Conservation (phyloP, 2,797 vertebrate species). For the Euphonia xanthogaster region DNA sequence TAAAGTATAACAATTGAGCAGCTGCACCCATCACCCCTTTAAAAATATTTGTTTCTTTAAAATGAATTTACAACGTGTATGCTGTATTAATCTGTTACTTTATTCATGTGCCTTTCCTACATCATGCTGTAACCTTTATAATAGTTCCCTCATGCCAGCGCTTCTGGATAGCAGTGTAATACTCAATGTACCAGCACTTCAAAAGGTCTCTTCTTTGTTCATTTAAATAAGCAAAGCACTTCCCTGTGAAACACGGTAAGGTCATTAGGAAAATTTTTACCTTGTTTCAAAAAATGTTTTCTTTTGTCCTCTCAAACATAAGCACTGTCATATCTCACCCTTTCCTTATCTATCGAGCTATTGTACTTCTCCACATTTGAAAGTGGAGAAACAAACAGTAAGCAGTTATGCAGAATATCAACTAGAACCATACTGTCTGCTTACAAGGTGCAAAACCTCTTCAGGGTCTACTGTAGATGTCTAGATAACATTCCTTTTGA, state of each 20-base stretch:
- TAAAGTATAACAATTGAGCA: neutral
- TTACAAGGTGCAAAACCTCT: neutral
- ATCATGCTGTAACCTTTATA: neutral
- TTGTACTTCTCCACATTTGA: neutral
- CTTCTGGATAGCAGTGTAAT: neutral
- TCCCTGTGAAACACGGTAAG: neutral
- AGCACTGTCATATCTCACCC: neutral
- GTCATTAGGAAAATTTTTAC: neutral
- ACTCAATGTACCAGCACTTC: neutral
- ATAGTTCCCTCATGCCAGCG: neutral
- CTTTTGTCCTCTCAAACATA: neutral
- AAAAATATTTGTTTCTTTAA: neutral
- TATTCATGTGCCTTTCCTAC: neutral
- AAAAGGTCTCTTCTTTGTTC: neutral
- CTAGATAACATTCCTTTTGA: neutral
- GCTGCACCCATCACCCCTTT: neutral
- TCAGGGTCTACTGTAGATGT: neutral
- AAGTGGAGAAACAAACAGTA: neutral
- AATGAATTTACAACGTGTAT: neutral
- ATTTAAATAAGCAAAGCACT: neutral
- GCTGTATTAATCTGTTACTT: neutral
- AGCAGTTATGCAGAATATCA: neutral
- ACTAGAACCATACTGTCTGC: neutral
- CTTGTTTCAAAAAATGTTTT: neutral
- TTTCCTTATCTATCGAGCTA: neutral